Evolutionary conservation across 2,888 invertebrate genomes (phyloP).

Genomic region (Ariolimax columbianus): DNA sequence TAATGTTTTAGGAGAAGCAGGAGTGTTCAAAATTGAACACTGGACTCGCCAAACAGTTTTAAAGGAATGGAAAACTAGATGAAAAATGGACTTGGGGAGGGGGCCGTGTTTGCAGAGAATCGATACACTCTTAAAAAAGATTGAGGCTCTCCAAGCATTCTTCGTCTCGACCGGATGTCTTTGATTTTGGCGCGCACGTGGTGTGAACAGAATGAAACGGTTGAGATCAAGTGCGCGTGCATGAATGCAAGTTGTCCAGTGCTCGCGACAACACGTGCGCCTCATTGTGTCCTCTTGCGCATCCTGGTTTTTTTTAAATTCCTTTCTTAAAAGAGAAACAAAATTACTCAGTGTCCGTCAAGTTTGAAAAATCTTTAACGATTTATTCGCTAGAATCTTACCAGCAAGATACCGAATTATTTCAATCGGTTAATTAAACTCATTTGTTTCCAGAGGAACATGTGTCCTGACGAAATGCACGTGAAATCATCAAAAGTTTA

Average conservation of each 20-base stretch:
- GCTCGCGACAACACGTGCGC: slow-evolving; percentile 39
- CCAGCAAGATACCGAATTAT: too few relatives aligned
- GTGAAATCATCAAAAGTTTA: too few relatives aligned
- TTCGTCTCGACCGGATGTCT: slow-evolving; percentile 6
- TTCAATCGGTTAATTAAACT: too few relatives aligned
- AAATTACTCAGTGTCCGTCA: slow-evolving; percentile 16
- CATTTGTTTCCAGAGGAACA: too few relatives aligned
- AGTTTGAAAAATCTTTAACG: slow-evolving; percentile 1
- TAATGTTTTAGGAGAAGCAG: too few relatives aligned
- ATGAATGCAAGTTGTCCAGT: slow-evolving; percentile 32
- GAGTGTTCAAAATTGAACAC: slow-evolving; percentile 15
- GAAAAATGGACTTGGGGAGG: not conserved
- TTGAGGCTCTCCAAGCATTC: slow-evolving; percentile 14
- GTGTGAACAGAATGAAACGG: slow-evolving; percentile 32
- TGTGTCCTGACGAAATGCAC: too few relatives aligned
- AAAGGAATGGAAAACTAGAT: not conserved
- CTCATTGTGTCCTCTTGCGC: slow-evolving; percentile 34
- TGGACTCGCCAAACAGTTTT: slow-evolving; percentile 7
- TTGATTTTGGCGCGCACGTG: slow-evolving; percentile 25
- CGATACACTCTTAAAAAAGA: slow-evolving; percentile 1
- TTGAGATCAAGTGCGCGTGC: slow-evolving; percentile 31
- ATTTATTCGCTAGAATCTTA: too few relatives aligned
- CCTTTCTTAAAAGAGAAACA: not conserved
- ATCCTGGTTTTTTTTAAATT: slow-evolving; percentile 22
- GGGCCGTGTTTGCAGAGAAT: slow-evolving; percentile 13